Evolutionary conservation across 2,797 vertebrate species (phyloP).

Genomic region (Craterocephalus amniculus): DNA sequence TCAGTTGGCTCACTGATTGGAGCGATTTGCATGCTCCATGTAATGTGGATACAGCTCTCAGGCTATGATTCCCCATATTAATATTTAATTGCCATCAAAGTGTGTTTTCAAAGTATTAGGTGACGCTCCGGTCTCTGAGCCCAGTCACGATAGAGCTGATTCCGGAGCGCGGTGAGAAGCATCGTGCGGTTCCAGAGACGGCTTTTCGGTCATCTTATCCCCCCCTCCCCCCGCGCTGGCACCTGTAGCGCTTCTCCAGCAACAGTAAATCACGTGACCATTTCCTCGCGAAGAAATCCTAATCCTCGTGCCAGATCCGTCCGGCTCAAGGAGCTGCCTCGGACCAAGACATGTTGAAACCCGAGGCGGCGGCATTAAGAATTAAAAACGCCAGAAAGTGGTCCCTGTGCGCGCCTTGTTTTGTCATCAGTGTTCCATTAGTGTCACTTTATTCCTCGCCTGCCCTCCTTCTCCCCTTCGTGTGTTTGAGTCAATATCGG

Average conservation of each 20-base stretch:
- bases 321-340: conserved; percentile 65
- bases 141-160: conserved; percentile 74
- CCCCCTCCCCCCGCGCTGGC: conserved; percentile 59
- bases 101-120: conserved; percentile 79
- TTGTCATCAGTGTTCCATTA: conserved; percentile 89
- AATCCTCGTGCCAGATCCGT: conserved; percentile 78
- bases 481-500: conserved; percentile 83
- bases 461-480: conserved; percentile 74
- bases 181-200: conserved; percentile 70
- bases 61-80: conserved; percentile 81
- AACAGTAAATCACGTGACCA: conserved; percentile 89
- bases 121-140: conserved; percentile 72
- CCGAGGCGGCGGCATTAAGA: conserved; percentile 83
- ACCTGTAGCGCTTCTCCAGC: conserved; percentile 81
- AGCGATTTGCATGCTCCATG: conserved; percentile 79
- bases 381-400: conserved; percentile 84
- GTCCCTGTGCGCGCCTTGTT: conserved; percentile 84
- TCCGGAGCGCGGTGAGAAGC: conserved; percentile 63
- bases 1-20: conserved; percentile 78
- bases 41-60: conserved; percentile 81
- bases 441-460: conserved; percentile 85
- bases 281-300: conserved; percentile 84
- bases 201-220: conserved; percentile 82
- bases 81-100: conserved; percentile 79
- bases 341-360: conserved; percentile 81